phyloP scores from a whole-genome alignment of 2,797 vertebrate species.

The Sebastes ruberrimus region DNA sequence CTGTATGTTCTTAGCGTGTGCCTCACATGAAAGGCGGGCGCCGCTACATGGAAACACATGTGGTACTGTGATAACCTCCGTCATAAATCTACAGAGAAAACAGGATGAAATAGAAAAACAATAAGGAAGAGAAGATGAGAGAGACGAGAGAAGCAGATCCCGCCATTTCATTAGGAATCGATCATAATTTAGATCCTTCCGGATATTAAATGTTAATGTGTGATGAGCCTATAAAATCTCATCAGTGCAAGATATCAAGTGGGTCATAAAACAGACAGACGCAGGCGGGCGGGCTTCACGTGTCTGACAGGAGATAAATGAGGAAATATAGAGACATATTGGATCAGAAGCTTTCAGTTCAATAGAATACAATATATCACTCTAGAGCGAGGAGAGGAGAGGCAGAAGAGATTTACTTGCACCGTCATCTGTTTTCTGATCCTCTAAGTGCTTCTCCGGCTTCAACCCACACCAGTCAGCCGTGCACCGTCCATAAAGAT shows the following conservation, averaged over 20 bases:
- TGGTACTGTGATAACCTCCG: slow-evolving; percentile 36
- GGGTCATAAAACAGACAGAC: not conserved
- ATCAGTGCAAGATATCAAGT: not conserved
- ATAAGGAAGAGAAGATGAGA: not conserved
- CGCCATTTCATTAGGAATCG: not conserved
- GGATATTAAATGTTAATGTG: not conserved
- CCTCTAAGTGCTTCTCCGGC: slow-evolving; percentile 1
- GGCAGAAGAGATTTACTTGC: not conserved
- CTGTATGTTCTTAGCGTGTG: slow-evolving; percentile 28
- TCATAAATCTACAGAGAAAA: slow-evolving; percentile 12
- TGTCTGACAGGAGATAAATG: not conserved
- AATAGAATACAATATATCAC: not conserved
- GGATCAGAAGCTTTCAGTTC: not conserved
- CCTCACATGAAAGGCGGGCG: slow-evolving; percentile 28
- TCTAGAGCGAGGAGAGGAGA: not conserved
- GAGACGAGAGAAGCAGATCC: slow-evolving; percentile 3
- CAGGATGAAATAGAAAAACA: not conserved
- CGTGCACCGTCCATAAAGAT: not conserved
- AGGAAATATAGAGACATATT: not conserved
- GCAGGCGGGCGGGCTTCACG: too few species aligned
- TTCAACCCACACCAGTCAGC: not conserved
- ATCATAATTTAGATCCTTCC: slow-evolving; percentile 5
- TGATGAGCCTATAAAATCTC: not conserved
- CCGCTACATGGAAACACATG: slow-evolving; percentile 56
- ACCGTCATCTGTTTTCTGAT: not conserved